A percentile compares a stretch with the other conserved stretches of the same genome.
Conservation (phyloP, 2,888 invertebrate genomes). For the Fissipunctia ypsillon region DNA sequence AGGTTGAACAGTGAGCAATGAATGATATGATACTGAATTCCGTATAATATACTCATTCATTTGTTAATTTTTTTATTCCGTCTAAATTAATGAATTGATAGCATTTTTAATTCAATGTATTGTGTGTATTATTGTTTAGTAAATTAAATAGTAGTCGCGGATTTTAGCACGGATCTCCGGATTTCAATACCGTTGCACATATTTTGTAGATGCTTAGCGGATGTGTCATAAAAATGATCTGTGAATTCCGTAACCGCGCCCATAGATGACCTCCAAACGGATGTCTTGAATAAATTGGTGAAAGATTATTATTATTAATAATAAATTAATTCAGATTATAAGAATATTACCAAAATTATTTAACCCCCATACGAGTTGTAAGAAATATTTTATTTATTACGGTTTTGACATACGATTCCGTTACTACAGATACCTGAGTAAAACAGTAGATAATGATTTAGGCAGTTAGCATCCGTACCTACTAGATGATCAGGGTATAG, state of each 20-base stretch:
- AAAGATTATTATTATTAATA: constrained; percentile 28
- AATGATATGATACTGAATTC: constrained; percentile 37
- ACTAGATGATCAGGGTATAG: neutral
- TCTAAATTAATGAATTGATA: constrained; percentile 48
- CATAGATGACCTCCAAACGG: neutral
- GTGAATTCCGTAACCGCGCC: neutral
- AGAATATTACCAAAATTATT: constrained; percentile 42
- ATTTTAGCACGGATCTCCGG: constrained; percentile 16
- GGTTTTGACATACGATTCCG: neutral
- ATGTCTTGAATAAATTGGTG: constrained; percentile 33
- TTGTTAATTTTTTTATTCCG: constrained; percentile 52
- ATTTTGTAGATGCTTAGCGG: constrained; percentile 5
- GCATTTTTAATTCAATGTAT: constrained; percentile 38
- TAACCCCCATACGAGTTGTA: neutral
- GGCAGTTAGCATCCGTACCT: constrained; percentile 12
- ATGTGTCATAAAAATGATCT: constrained; percentile 41
- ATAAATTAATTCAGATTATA: neutral
- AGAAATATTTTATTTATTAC: neutral
- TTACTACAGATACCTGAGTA: constrained; percentile 40
- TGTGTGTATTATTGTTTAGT: constrained; percentile 29
- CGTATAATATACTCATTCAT: constrained; percentile 55
- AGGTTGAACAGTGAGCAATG: constrained; percentile 16
- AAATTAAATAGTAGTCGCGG: neutral
- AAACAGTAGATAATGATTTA: constrained; percentile 10
- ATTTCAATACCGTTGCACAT: constrained; percentile 26